Conservation (phyloP, 2,888 invertebrate genomes). For the Amorpha juglandis region DNA sequence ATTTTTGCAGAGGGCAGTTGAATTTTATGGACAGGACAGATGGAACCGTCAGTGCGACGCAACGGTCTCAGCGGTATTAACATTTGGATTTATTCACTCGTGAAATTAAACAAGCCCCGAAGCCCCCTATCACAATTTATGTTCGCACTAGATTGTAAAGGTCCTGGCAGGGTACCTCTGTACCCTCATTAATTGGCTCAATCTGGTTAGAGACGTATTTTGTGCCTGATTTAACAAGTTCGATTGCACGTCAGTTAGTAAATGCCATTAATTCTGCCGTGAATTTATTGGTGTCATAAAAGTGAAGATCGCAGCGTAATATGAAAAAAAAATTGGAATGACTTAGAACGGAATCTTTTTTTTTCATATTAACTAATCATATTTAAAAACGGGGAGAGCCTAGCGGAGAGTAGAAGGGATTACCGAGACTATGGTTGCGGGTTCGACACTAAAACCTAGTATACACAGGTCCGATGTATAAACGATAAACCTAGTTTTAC, state of each 20-base stretch:
- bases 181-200: conserved; percentile 72
- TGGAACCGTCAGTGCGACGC: conserved; percentile 57
- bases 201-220: conserved; percentile 61
- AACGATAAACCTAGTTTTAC: too few relatives aligned
- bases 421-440: too few relatives aligned
- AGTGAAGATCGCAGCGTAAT: background rate
- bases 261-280: background rate
- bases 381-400: too few relatives aligned
- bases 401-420: too few relatives aligned
- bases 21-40: conserved; percentile 71
- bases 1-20: conserved; percentile 51
- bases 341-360: too few relatives aligned
- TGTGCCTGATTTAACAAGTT: conserved; percentile 48
- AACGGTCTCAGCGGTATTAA: conserved; percentile 64
- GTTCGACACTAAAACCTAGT: too few relatives aligned
- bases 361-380: too few relatives aligned
- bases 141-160: conserved; percentile 79
- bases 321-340: background rate
- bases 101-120: conserved; percentile 81
- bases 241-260: conserved; percentile 22
- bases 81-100: conserved; percentile 83
- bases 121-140: conserved; percentile 79
- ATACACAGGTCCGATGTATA: too few relatives aligned
- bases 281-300: conserved; percentile 7
- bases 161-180: conserved; percentile 61